Percentiles rank a stretch among this genome's conserved stretches.
These are phyloP conservation scores for Phoenicopterus ruber DNA, from an alignment of 2,113 vertebrate genomes.

Conservation along the genomic window DNA sequence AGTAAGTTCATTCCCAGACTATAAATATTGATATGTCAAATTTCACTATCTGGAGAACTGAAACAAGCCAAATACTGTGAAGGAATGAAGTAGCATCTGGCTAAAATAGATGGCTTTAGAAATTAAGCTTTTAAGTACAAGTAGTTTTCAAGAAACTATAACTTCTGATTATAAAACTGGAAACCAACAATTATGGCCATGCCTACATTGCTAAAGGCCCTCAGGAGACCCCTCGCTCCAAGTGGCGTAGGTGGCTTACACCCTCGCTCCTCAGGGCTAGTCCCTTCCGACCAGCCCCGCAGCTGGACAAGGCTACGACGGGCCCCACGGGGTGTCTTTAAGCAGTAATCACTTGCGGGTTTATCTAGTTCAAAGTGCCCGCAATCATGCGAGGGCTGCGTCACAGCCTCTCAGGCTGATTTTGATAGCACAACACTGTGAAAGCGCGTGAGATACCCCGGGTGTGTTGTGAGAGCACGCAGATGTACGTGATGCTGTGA, in stretches of 20 bases:
- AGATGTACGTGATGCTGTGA: background rate
- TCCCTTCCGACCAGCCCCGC: background rate
- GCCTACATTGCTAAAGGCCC: background rate
- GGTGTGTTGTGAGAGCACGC: background rate
- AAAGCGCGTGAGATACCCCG: background rate
- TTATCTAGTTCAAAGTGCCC: background rate
- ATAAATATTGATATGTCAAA: background rate
- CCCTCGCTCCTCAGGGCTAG: background rate
- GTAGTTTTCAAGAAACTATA: background rate
- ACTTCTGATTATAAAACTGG: background rate
- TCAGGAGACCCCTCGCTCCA: background rate
- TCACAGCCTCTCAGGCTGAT: background rate
- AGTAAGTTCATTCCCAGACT: background rate
- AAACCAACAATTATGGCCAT: background rate
- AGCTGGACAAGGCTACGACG: accelerated
- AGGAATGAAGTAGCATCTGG: background rate
- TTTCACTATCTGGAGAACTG: background rate
- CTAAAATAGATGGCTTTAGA: background rate
- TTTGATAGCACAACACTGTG: background rate
- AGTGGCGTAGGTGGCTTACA: background rate
- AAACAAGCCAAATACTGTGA: background rate
- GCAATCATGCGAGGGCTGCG: accelerated
- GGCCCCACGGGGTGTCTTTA: background rate
- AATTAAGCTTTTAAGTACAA: background rate
- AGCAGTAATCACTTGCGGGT: background rate